Base-by-base conservation (phyloP, 2,797 vertebrate species). In the Myotis daubentonii region DNA sequence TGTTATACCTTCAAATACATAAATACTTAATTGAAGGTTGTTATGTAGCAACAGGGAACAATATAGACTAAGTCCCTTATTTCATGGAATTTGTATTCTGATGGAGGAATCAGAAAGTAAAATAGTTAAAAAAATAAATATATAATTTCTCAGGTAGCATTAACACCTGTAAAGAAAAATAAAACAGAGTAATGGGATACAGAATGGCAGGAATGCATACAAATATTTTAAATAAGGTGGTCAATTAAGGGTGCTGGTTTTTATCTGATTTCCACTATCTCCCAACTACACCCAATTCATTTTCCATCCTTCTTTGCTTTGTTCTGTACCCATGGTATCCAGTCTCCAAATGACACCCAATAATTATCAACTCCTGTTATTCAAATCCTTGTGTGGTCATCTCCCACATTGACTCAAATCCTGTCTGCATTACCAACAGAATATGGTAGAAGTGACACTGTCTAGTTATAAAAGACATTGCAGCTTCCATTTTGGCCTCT, bases 71-170 rank as follows among this genome's bases (percentile, higher is more conserved):
- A 68, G 5, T 44, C 19, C 33, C 33, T 85, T 92, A 62, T 91
- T 66, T 84, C 8, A 17, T 75, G n/a, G 49, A 74, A 23, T 53
- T 85, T 70, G 33, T 86, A 81, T 92, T 89, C 51, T 75, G n/a
- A 36, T 75, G 30, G 44, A 13, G 7, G 13, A 82, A 82, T 76
- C 23, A 36, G 20, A 53, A 82, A 87, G 44, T 83, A 72, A 88
- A 84, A 91, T 72, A 79, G 28, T 94, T 91, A 84, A 70, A 19
- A 19, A 85, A 75, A 41, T 70, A 93, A 91, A 41, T 49, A 66
- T 72, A 28, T 60, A 75, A 17, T 68, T 47, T 49, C 8, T 79
- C 79, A 44, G 49, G 47, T 79, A 55, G 16, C 41, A 79, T 88
- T 84, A 83, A 71, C 25, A 72, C n/a, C 9, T 57, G 38, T 71